Evolutionary conservation across 2,113 vertebrate species (phyloP).

Genomic region (Pyrgilauda ruficollis): DNA sequence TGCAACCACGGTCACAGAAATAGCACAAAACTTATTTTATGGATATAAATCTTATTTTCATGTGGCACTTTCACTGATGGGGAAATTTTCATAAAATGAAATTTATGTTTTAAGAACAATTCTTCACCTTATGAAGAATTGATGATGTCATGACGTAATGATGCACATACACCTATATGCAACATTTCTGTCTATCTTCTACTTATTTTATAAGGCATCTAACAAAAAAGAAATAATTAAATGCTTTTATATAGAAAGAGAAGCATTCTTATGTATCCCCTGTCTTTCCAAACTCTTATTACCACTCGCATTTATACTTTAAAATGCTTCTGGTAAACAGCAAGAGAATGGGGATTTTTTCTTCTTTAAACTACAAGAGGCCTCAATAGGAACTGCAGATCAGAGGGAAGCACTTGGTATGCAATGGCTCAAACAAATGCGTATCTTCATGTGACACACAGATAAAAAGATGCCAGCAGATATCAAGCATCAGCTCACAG

Average conservation of each 20-base stretch:
- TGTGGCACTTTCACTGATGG: neutral
- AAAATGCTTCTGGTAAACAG: neutral
- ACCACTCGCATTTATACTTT: neutral
- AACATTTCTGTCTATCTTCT: neutral
- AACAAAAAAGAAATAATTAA: neutral
- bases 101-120: neutral
- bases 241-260: neutral
- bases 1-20: neutral
- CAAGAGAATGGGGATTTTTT: neutral
- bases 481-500: neutral
- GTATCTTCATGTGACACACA: fast-evolving
- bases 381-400: neutral
- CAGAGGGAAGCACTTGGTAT: neutral
- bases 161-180: neutral
- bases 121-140: neutral
- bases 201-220: neutral
- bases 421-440: fast-evolving
- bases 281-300: neutral
- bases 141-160: neutral
- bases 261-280: neutral
- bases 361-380: neutral
- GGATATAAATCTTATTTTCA: neutral
- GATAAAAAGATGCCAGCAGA: fast-evolving
- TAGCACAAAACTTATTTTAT: neutral
- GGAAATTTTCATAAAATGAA: neutral